Base-by-base conservation (phyloP, 2,797 vertebrate species). In the Lepidocolaptes lacrymiger region DNA sequence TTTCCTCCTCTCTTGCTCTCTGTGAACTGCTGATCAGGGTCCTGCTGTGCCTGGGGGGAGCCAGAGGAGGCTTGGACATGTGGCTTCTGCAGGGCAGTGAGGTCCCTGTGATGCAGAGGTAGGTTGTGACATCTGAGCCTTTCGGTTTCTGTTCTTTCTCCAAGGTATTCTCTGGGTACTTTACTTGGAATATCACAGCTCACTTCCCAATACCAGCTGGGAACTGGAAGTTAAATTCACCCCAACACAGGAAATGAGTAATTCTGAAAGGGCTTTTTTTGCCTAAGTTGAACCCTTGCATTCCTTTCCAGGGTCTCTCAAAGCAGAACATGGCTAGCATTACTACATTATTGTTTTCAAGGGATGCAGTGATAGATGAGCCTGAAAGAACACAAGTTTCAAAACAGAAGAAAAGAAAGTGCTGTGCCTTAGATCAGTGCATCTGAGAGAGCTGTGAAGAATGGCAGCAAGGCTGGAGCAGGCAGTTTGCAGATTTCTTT, bases 41-140 rank as follows among this genome's bases (percentile, higher is more conserved):
- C 32, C 46, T 82, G 78, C 41, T 23, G 46, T 32, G 81, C 34
- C 43, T n/a, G 67, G 34, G 49, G 77, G 51, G 64, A 69, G 28
- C 63, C 41, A 59, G 59, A 41, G 48, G 64, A 68, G 37, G 51
- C 13, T 92, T 6, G 10, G 36, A 13, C 0, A 3, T 0, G 1
- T 4, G 2, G n/a, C 32, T 76, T 48, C 37, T 69, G 63, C 34
- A 19, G 30, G 64, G 24, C 28, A 63, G 28, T 0, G 11, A 43
- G 36, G 34, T 14, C 43, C 14, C 15, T 27, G 64, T 0, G 0
- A 21, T 10, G 23, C 37, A 37, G 43, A 48, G 27, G 18, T 14
- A 36, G n/a, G 5, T 12, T 22, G 34, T 3, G 1, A 66, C 34
- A 63, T n/a, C 59, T 82, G 34, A 74, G 36, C 48, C 9, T 61